Evolutionary conservation across 2,888 invertebrate genomes (phyloP), one percentile per base, ranked within the genome.

Genomic region (Caenorhabditis sp.): DNA sequence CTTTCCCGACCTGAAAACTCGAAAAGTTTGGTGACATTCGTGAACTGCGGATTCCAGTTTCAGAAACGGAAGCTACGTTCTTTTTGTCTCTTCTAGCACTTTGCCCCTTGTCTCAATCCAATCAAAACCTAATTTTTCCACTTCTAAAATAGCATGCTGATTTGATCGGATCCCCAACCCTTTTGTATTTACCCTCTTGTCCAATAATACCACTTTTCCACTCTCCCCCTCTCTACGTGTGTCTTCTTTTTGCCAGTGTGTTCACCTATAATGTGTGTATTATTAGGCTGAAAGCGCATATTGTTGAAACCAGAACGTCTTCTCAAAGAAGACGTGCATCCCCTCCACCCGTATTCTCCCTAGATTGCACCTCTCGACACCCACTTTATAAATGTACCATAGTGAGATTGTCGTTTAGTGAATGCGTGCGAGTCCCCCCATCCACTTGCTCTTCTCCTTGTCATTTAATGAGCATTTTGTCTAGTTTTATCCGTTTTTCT

Each of bases 401-500:
- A 52, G 52, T 52, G 52, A 46, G 52, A 35, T 32, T 27, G 46
- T 17, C 37, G 46, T 43, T 27, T 48, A 48, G 26, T 48, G 48
- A 20, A 48, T 50, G 50, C 17, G 35, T 13, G 13, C 13, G 35
- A 9, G 2, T 35, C 35, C 35, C 35, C 35, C 13, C 11, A 9
- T 13, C 35, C 35, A 13, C 30, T 50, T 50, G 30, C 50, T 50
- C 50, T 32, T 46, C n/a, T 26, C 46, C 24, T n/a, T 46, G 46
- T 46, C 46, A 46, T 46, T 46, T 26, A 46, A 46, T 46, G 46
- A 46, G 46, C 46, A 46, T 46, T 46, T 43, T 50, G 50, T 50
- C 50, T 50, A 50, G 50, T 50, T 50, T 50, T 50, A 50, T 50
- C 50, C 50, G 50, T 50, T 45, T 45, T 50, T 50, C 48, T 48